Base-by-base conservation (phyloP, 2,797 vertebrate species). In the Bucorvus abyssinicus region DNA sequence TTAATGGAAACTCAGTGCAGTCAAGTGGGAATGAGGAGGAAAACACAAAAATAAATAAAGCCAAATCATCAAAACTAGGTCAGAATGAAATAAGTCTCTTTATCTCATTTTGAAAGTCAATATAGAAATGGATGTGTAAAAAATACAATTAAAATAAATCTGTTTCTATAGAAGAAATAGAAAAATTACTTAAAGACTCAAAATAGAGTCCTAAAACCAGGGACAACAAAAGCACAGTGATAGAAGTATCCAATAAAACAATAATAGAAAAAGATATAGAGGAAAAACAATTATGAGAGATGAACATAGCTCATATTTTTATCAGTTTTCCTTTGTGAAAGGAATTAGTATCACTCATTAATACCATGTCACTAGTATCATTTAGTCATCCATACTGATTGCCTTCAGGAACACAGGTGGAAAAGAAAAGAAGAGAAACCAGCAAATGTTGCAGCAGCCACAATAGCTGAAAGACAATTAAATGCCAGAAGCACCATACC, bases 21-120 rank as follows among this genome's bases (percentile, higher is more conserved):
- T 80, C 73, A 89, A 82, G 82, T 67, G 69, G 40, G 38, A 95
- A 93, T 69, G 76, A 84, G 42, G 30, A 82, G 21, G 27, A 95
- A 92, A 96, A 91, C 56, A 85, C 38, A 80, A 84, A 94, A 77
- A 87, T 40, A 95, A 95, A 90, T 84, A 82, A 68, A 93, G 27
- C 12, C 47, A 92, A 89, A 76, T 76, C 56, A 91, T 11, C 59
- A 81, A 83, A 95, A 83, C 74, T 80, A 88, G 53, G 78, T 90
- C 59, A 95, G 59, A 84, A 60, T 8, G 55, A 7, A 68, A 75
- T 29, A 70, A 30, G 56, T 3, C 6, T 87, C 22, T 92, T 87
- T 45, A 74, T 36, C 13, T 83, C 2, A 50, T 84, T 87, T 84
- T 76, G 20, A 75, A 93, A 76, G 6, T 32, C 20, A 55, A 2